Evolutionary conservation across 2,797 vertebrate species (phyloP), one percentile per base, ranked within the genome.

Genomic region (Streptopelia turtur): DNA sequence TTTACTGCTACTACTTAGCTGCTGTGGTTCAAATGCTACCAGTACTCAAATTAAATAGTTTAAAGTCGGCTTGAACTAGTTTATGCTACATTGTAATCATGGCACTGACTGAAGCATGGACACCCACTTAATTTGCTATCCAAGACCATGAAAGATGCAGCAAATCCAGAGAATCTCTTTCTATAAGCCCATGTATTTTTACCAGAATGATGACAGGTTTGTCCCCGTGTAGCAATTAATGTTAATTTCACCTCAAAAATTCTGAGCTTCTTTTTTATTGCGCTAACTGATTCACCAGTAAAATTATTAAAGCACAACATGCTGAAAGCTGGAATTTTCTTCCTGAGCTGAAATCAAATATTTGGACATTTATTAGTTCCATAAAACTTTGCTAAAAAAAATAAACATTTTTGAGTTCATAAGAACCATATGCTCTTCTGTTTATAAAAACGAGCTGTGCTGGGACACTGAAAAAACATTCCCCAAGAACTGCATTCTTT

Each of bases 281-380:
- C 95, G 74, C 83, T 95, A 93, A 95, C 82, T 71, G 83, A 93
- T 93, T 93, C 15, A 53, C 74, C 90, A 92, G 90, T 77, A 90
- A 85, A 93, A 92, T 87, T 83, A 81, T 52, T 83, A 96, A 94
- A 94, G 52, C 83, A 63, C 74, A 96, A 96, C 81, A 94, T 85
- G 92, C 75, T 95, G 95, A 96, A 97, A 96, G 88, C 70, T 95
- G 84, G 88, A 91, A 92, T 93, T 96, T 93, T 92, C 81, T 92
- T 91, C 52, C 69, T 85, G 79, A 96, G 95, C 53, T 57, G 83
- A 95, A 97, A 94, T 93, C 37, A 97, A 97, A 81, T 95, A 96
- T 97, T 97, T 97, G 93, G 96, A 96, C 93, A 91, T 95, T 96
- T 95, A 94, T 95, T 96, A 93, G 92, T 91, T 96, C 95, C 93